Evolutionary conservation across 2,888 invertebrate species (phyloP), one percentile per base, ranked within the genome.

Genomic region (Argynnis bischoffii): DNA sequence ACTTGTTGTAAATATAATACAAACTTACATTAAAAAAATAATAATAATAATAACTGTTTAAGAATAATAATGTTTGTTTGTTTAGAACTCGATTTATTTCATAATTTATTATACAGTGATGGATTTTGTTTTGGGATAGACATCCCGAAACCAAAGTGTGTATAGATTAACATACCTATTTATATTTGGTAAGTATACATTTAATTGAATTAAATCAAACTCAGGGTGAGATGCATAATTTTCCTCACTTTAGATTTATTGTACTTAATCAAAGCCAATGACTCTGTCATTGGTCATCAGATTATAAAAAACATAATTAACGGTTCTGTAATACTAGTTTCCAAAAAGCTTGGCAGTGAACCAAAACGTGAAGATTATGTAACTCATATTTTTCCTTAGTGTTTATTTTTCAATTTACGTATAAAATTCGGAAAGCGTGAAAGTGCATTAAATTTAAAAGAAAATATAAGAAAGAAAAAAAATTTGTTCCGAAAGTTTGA

Each of bases 401-500:
- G 13, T 6, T 14, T 53, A 21, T 11, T 18, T 51, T 18, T 21
- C 21, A 16, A 21, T 53, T 53, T 53, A 14, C 6, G 18, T 55
- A 64, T 16, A 15, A 71, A 51, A 60, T 64, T 59, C 59, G 64
- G 57, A 61, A 69, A 68, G 69, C 60, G 71, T 69, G 72, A 73
- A 75, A 76, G 70, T 70, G 64, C 61, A 64, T 67, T 73, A 68
- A 47, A 47, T 57, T 41, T 47, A 57, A 48, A 72, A 73, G 69
- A 73, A 68, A 67, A 69, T 73, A 76, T 26, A 59, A 21, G 71
- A 73, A 69, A 73, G 67, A 66, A 68, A 72, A 76, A 64, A 53
- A 74, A 71, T 74, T 74, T 69, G 68, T 72, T 72, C 73, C 74
- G 80, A 81, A 79, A 79, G 77, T 74, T 65, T 67, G 64, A 74